These are phyloP conservation scores for Silurus lanzhouensis DNA, from an alignment of 2,797 vertebrate genomes.

Conservation along the genomic window DNA sequence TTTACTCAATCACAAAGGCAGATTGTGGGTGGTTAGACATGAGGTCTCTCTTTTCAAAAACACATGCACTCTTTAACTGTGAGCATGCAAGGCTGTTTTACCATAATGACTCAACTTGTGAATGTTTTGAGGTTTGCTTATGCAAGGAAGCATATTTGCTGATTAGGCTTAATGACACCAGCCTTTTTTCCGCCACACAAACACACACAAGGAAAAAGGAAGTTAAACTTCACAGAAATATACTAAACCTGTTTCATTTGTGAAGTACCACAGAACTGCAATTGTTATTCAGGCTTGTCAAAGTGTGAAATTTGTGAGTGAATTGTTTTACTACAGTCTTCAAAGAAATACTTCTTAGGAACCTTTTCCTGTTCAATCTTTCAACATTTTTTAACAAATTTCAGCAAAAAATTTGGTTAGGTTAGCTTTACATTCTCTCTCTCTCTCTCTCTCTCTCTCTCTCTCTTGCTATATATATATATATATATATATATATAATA, in stretches of 20 bases:
- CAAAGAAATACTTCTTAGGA: background rate
- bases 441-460: no score
- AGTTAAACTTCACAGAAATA: background rate
- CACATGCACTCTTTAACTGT: background rate
- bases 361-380: background rate
- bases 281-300: background rate
- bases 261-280: background rate
- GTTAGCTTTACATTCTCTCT: background rate
- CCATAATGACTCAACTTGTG: background rate
- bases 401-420: background rate
- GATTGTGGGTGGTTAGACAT: background rate
- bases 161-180: background rate
- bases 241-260: background rate
- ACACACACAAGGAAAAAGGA: background rate
- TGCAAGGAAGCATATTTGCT: background rate
- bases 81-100: background rate
- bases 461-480: no score
- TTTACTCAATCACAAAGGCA: background rate
- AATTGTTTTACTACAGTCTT: background rate
- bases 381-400: background rate
- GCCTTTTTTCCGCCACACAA: background rate
- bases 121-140: background rate
- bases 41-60: background rate
- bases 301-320: background rate
- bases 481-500: background rate